These are phyloP conservation scores for Eptatretus atami DNA, from an alignment of 2,797 vertebrate genomes.

Conservation along the genomic window DNA sequence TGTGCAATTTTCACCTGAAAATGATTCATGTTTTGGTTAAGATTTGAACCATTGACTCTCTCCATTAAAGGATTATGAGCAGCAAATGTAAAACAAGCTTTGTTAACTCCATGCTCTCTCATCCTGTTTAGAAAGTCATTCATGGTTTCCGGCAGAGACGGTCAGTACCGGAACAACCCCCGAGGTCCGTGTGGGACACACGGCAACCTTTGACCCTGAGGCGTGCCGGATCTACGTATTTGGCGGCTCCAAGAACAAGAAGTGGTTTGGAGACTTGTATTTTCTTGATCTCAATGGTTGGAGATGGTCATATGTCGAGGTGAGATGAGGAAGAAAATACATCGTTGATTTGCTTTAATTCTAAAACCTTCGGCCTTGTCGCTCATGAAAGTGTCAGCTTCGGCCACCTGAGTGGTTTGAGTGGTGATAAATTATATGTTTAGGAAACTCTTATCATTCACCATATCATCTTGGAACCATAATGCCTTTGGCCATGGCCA, in stretches of 20 bases:
- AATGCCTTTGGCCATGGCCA: no score
- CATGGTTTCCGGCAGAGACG: slow-evolving; percentile 37
- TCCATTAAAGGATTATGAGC: no score
- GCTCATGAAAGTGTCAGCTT: no score
- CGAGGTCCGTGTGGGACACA: slow-evolving; percentile 23
- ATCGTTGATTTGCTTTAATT: no score
- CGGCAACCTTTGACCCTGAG: slow-evolving; percentile 38
- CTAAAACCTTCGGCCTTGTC: no score
- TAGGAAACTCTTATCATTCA: no score
- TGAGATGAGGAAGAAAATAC: slow-evolving; percentile 13
- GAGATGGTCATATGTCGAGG: slow-evolving; percentile 37
- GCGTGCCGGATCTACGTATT: slow-evolving; percentile 35
- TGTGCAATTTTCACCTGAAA: no score
- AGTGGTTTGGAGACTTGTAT: slow-evolving; percentile 22
- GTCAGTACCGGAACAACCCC: slow-evolving; percentile 16
- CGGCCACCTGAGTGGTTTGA: no score
- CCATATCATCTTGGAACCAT: no score
- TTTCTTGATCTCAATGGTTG: slow-evolving; percentile 37
- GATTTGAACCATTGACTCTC: no score
- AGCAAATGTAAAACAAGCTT: not conserved
- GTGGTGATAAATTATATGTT: no score
- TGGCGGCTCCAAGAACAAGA: slow-evolving; percentile 30
- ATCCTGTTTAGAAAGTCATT: slow-evolving; percentile 24
- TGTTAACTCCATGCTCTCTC: not conserved
- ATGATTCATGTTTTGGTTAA: no score